phyloP scores from a whole-genome alignment of 2,888 invertebrate species.

The Yponomeuta sedellus region DNA sequence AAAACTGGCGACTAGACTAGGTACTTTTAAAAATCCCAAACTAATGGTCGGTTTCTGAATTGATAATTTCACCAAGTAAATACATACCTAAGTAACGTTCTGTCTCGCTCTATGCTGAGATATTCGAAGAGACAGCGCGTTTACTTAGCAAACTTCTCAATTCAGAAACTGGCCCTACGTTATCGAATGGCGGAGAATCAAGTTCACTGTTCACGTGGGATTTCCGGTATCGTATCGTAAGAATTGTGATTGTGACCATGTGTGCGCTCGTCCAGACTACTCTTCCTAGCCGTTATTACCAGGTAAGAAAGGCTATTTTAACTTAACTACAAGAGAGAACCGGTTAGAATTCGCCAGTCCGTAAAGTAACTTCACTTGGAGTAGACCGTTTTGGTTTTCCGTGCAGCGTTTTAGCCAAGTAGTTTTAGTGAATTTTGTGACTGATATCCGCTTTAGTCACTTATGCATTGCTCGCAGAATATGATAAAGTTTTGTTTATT shows the following conservation, averaged over 20 bases:
- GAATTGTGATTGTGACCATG: background rate
- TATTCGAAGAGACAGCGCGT: too few relatives aligned
- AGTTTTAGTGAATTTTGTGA: background rate
- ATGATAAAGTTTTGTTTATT: background rate
- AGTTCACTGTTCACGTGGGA: too few relatives aligned
- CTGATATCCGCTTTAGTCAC: background rate
- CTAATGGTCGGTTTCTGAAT: too few relatives aligned
- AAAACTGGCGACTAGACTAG: too few relatives aligned
- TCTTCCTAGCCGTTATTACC: background rate
- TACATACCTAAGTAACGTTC: too few relatives aligned
- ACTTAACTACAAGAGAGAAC: background rate
- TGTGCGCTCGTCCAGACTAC: background rate
- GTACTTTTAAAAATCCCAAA: too few relatives aligned
- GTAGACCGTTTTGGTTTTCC: background rate
- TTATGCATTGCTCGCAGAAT: background rate
- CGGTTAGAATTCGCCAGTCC: background rate
- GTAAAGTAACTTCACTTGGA: background rate
- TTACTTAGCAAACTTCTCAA: too few relatives aligned
- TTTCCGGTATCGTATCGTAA: too few relatives aligned
- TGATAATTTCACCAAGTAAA: too few relatives aligned
- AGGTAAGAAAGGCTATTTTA: background rate
- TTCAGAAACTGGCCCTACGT: too few relatives aligned
- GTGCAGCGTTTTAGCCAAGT: background rate
- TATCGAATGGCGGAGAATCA: too few relatives aligned
- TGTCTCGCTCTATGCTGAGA: too few relatives aligned